Conservation (phyloP, 2,888 invertebrate species). For the Cepaea hortensis region DNA sequence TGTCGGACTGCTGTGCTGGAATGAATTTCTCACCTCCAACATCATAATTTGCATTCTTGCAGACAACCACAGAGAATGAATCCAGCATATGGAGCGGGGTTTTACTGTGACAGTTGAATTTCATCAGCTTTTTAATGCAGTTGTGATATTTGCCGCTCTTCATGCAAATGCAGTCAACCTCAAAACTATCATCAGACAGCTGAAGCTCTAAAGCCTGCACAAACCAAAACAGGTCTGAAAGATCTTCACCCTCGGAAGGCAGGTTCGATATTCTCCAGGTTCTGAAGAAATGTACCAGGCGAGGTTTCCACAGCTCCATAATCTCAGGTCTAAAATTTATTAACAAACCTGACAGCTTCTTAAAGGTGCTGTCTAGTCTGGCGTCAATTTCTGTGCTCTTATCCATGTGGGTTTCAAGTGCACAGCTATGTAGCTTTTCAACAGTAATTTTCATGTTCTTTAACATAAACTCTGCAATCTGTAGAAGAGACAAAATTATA, state of each 20-base stretch:
- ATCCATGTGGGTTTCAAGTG: not conserved
- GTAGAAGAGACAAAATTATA: too few relatives aligned
- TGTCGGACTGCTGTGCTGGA: too few relatives aligned
- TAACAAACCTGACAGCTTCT: not conserved
- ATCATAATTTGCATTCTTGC: not conserved
- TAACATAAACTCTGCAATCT: constrained; percentile 23
- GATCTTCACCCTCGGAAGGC: not conserved
- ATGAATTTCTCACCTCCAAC: too few relatives aligned
- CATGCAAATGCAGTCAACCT: not conserved
- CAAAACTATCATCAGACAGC: not conserved
- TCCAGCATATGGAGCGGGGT: too few relatives aligned
- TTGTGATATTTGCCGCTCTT: not conserved
- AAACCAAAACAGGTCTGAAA: not conserved
- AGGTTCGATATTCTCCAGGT: not conserved
- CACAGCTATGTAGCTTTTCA: not conserved
- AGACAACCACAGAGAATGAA: not conserved
- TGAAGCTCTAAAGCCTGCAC: not conserved
- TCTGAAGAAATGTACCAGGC: not conserved
- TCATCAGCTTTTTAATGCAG: not conserved
- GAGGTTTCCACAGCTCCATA: constrained; percentile 14
- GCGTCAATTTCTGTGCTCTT: not conserved
- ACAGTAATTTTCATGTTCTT: not conserved
- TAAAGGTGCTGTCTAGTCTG: not conserved
- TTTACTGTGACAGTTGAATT: not conserved
- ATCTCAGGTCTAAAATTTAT: not conserved